phyloP scores from a whole-genome alignment of 2,888 invertebrate species.

The Liopterus haemorrhoidalis region DNA sequence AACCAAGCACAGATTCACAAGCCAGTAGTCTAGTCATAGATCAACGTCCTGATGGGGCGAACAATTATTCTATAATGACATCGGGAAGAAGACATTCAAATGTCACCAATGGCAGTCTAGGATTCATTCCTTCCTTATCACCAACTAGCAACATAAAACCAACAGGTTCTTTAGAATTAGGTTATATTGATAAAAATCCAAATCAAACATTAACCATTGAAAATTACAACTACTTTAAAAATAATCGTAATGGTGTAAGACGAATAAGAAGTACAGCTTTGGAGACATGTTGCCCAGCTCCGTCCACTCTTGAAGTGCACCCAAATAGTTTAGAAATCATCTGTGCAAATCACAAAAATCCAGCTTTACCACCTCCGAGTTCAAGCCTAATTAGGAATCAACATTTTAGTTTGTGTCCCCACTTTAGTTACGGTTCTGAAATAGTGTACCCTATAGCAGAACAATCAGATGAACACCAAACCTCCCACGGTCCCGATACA shows the following conservation, averaged over 20 bases:
- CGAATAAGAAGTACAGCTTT: constrained; percentile 66
- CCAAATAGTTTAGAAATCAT: constrained; percentile 78
- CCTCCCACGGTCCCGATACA: constrained; percentile 57
- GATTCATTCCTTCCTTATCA: constrained; percentile 48
- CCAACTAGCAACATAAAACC: constrained; percentile 45
- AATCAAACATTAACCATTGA: constrained; percentile 42
- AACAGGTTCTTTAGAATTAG: constrained; percentile 53
- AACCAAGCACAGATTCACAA: constrained; percentile 51
- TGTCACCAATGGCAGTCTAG: constrained; percentile 56
- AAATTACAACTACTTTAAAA: constrained; percentile 41
- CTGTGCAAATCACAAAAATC: constrained; percentile 45
- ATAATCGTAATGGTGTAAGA: constrained; percentile 50
- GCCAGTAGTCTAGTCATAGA: constrained; percentile 49
- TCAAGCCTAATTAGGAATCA: constrained; percentile 64
- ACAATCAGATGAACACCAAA: constrained; percentile 73
- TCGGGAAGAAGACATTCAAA: constrained; percentile 57
- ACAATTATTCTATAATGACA: constrained; percentile 44
- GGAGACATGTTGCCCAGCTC: constrained; percentile 64
- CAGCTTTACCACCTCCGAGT: constrained; percentile 56
- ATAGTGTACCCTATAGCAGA: constrained; percentile 80
- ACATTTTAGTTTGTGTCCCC: constrained; percentile 63
- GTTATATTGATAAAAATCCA: constrained; percentile 46
- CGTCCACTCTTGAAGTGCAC: constrained; percentile 69
- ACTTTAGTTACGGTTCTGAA: constrained; percentile 63
- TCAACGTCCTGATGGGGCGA: constrained; percentile 43